Evolutionary conservation across 2,113 vertebrate species (phyloP).

Genomic region (Tragelaphus buxtoni): DNA sequence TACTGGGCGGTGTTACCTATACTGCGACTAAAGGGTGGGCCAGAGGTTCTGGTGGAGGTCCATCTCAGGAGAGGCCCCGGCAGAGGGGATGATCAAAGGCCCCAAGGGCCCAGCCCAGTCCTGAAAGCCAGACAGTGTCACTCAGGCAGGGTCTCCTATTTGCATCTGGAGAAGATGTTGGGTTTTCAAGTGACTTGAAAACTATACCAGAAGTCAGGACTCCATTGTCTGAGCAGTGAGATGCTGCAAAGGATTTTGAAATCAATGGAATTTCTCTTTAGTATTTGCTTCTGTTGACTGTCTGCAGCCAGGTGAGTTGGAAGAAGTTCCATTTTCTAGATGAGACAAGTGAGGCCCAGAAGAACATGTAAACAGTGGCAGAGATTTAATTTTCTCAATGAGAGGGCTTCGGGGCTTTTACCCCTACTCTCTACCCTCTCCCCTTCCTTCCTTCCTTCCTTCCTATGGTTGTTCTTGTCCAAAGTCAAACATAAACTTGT

Average conservation of each 20-base stretch:
- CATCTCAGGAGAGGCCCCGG: not conserved
- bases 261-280: not conserved
- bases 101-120: not conserved
- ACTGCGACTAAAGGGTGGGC: not conserved
- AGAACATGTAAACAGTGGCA: not conserved
- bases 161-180: not conserved
- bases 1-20: accelerated
- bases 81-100: not conserved
- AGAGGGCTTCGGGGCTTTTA: not conserved
- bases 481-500: not conserved
- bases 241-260: not conserved
- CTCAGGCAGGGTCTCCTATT: not conserved
- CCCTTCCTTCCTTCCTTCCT: not conserved
- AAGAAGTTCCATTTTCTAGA: not conserved
- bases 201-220: not conserved
- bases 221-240: not conserved
- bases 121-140: not conserved
- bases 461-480: not conserved
- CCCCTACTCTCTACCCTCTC: not conserved
- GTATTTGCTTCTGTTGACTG: not conserved
- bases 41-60: too few relatives aligned
- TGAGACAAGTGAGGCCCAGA: not conserved
- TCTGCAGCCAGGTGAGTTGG: not conserved
- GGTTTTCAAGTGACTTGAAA: not conserved
- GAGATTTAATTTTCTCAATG: not conserved